A percentile compares a stretch with the other conserved stretches of the same genome.
These are phyloP conservation scores for Ariopsis seemanni DNA, from an alignment of 2,113 vertebrate genomes.

Conservation along the genomic window DNA sequence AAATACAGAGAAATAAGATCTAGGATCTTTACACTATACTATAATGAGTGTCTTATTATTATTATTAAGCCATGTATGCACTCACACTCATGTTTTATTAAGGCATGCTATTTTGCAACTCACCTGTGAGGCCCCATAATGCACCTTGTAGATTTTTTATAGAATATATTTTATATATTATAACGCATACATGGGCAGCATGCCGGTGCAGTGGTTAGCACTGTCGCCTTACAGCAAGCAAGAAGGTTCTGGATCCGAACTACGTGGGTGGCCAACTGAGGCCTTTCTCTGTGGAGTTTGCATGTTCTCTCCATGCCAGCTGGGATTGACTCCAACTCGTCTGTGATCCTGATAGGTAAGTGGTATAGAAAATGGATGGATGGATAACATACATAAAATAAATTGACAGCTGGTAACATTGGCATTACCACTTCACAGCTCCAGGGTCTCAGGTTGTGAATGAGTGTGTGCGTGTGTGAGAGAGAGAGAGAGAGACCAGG, in stretches of 20 bases:
- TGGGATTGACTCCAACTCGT: no score
- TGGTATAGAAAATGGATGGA: no score
- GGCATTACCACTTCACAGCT: background rate
- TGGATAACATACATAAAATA: background rate
- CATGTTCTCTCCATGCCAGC: no score
- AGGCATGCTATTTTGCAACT: background rate
- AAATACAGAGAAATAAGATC: background rate
- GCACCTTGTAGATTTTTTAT: background rate
- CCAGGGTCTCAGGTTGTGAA: background rate
- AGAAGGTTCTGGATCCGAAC: no score
- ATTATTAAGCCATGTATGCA: background rate
- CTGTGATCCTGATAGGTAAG: no score
- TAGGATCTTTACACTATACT: background rate
- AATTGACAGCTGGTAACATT: background rate
- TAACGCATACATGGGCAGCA: background rate
- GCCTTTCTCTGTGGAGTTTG: no score
- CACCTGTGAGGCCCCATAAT: background rate
- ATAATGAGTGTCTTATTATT: background rate
- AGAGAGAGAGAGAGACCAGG: background rate
- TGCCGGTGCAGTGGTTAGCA: no score
- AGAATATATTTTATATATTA: background rate
- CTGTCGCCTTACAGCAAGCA: no score
- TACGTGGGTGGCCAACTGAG: no score
- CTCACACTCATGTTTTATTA: background rate
- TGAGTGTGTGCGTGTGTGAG: background rate